Base-by-base conservation (phyloP, 2,888 invertebrate species). In the Hydraecia micacea region DNA sequence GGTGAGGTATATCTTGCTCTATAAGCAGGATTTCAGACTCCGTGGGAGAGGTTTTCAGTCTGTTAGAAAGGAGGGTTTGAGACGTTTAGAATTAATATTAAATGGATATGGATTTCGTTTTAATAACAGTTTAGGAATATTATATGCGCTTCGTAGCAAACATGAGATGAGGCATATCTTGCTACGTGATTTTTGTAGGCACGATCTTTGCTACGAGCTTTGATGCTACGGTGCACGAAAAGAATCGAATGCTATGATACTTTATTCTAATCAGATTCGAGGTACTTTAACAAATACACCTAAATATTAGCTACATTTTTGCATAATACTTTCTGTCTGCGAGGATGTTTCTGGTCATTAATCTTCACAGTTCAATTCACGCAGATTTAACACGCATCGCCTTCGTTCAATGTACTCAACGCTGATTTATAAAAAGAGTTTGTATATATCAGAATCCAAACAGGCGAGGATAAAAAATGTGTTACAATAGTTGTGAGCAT, bases 321-420 rank as follows among this genome's bases (percentile, higher is more conserved):
- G n/a, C 46, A 32, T 32, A 67, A 36, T 15, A 49, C 25, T 28
- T 67, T 66, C 21, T 68, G 60, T 55, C 39, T 46, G 39, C 11
- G 49, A 67, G 49, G 67, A 67, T 76, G n/a, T 73, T 60, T 18
- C 70, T 58, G 75, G 77, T 72, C 80, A 78, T 77, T 77, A 62
- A 76, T 76, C 83, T 86, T 80, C 60, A 75, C 75, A 72, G 55
- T 65, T 78, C 49, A 77, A 70, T 81, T 75, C 74, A 70, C 77
- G 39, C 58, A 55, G 25, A 84, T 75, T 73, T 52, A 52, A 32
- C 52, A 70, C 75, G 74, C 77, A 55, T 71, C 39, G 66, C 39
- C 63, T n/a, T 68, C 69, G 46, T 68, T 68, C 52, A 58, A 73
- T 62, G 52, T 69, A 65, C 74, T 81, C 67, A 67, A n/a, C 7